A percentile compares a stretch with the other conserved stretches of the same genome.
Conservation (phyloP, 2,888 invertebrate species). For the Pachymerium ferrugineum region DNA sequence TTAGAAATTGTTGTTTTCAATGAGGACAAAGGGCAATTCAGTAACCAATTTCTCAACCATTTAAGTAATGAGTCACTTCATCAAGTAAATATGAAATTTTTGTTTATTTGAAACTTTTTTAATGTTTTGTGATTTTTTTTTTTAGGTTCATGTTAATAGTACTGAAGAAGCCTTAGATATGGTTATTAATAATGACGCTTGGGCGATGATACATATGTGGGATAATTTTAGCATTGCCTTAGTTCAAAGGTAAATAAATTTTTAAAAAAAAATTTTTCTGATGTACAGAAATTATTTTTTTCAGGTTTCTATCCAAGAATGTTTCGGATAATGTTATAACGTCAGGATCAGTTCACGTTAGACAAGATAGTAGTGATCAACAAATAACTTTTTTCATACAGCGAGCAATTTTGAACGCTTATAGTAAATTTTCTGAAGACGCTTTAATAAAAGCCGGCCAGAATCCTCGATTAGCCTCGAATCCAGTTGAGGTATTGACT, state of each 20-base stretch:
- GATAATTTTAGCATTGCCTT: neutral
- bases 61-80: neutral
- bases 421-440: too few species aligned
- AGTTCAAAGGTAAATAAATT: neutral
- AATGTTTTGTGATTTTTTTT: neutral
- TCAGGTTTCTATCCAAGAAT: neutral
- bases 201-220: neutral
- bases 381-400: neutral
- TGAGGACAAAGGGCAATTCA: conserved; percentile 40
- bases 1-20: conserved; percentile 48
- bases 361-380: neutral
- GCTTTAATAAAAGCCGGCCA: too few species aligned
- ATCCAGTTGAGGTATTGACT: too few species aligned
- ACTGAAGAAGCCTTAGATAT: neutral
- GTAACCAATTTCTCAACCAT: neutral
- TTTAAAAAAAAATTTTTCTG: neutral
- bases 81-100: neutral
- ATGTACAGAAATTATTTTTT: neutral
- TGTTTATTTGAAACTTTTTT: neutral
- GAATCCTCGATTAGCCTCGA: too few species aligned
- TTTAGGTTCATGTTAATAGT: neutral
- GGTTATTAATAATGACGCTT: neutral
- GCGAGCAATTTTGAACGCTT: neutral
- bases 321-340: neutral
- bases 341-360: neutral